Evolutionary conservation across 2,113 vertebrate genomes (phyloP).

Genomic region (Collichthys lucidus): DNA sequence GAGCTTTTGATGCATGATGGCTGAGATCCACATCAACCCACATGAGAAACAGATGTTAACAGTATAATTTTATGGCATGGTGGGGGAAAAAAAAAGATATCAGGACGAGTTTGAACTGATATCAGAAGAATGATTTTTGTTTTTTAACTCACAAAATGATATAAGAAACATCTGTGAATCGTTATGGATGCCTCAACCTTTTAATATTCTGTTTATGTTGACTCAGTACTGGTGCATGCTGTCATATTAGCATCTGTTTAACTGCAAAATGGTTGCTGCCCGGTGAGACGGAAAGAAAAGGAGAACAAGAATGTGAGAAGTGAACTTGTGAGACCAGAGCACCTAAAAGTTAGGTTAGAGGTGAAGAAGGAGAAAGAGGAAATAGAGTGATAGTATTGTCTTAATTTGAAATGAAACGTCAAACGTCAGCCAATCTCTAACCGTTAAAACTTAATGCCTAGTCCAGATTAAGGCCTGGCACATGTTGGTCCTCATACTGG

Average conservation of each 20-base stretch:
- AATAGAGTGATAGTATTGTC: neutral
- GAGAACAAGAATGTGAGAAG: conserved; percentile 32
- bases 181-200: conserved; percentile 12
- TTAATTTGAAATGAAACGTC: neutral
- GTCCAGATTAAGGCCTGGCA: conserved; percentile 5
- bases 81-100: neutral
- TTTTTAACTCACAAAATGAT: conserved; percentile 22
- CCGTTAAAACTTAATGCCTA: neutral
- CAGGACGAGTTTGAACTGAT: neutral
- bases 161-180: conserved; percentile 23
- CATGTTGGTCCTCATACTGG: neutral
- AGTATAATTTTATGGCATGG: conserved; percentile 14
- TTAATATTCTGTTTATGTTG: conserved; percentile 20
- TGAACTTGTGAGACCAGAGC: conserved; percentile 24
- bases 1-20: conserved; percentile 21
- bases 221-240: conserved; percentile 30
- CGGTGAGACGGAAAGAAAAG: neutral
- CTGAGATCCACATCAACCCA: conserved; percentile 9
- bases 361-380: neutral
- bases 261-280: conserved; percentile 15
- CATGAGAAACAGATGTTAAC: conserved; percentile 19
- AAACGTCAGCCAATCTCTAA: neutral
- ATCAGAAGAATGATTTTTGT: conserved; percentile 19
- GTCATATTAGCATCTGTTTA: conserved; percentile 29
- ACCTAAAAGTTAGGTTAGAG: neutral